Evolutionary conservation across 2,797 vertebrate genomes (phyloP), one percentile per base, ranked within the genome.

Genomic region (Pachyuromys duprasi): DNA sequence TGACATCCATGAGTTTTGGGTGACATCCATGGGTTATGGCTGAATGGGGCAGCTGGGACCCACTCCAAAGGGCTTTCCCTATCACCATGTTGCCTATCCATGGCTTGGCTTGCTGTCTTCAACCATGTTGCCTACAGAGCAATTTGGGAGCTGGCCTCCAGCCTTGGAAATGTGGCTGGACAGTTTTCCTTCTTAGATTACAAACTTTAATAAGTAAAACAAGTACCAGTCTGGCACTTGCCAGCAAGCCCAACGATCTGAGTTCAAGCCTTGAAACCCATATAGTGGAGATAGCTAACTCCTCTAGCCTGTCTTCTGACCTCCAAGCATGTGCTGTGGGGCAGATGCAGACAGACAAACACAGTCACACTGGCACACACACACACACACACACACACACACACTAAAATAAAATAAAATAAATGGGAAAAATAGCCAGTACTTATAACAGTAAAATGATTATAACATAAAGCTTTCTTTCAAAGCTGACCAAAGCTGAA

Each of bases 11-110:
- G 24, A 11, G 24, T 18, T 20, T 20, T 22, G 7, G 1, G 78
- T 57, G 53, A 80, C n/a, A 70, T 17, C 3, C 0, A 0, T 2
- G 36, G 13, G 17, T 18, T 18, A 28, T 20, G 8, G 1, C 33
- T 39, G 18, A 74, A 33, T 12, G n/a, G 20, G 0, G 9, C 20
- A 0, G 4, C 20, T 18, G 2, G 3, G 17, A 26, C 11, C 45
- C n/a, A 53, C 78, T 24, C 53, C 15, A 20, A n/a, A 9, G 49
- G 70, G 12, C 22, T 22, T 28, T n/a, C 20, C 75, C 60, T 8
- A 2, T 42, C 36, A 18, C 12, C 39, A 39, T 76, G 39, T 15
- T 31, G n/a, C 49, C n/a, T 62, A 13, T 60, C 6, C 18, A 2
- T 26, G 6, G 0, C 36, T 24, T 24, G 36, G 6, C 93, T 26